Evolutionary conservation across 2,888 invertebrate genomes (phyloP), one percentile per base, ranked within the genome.

Genomic region (Scaptomyza parva): DNA sequence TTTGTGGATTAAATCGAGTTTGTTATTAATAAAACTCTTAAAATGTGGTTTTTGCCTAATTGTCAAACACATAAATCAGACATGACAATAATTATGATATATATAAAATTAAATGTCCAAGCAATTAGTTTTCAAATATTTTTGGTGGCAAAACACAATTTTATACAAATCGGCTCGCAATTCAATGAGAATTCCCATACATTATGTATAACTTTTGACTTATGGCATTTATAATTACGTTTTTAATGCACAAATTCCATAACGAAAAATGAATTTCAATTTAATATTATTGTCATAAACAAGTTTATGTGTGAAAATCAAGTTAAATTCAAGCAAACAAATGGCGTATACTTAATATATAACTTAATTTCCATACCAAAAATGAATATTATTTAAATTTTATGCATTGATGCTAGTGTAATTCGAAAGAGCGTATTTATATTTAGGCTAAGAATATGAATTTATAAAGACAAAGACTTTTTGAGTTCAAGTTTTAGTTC

Each of bases 1-100:
- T 5, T 9, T 17, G 17, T 14, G 41, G n/a, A 14, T 37, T 37
- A 11, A 30, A 60, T 39, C 3, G 30, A 18, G 63, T 18, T 12
- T 11, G 30, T 63, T 9, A 14, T 39, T 9, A 12, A 37, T n/a
- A 11, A 43, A 12, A 14, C 7, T 11, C 14, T 17, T 33, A 11
- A 44, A 26, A 20, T 17, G 28, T n/a, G 7, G 1, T 1, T 14
- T 9, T 1, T 9, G 9, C 7, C 0, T 18, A 18, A 11, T 39
- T 39, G 3, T 18, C 18, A 12, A 18, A 39, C 39, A 39, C 39
- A 39, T 18, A 11, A 39, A n/a, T 28, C 45, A 18, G 28, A 12
- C 18, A 3, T 20, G 8, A 0, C 12, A 18, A 9, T n/a, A 18
- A 45, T 30, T 20, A 30, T n/a, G 18, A 3, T 1, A 12, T 2